These are phyloP conservation scores for Scaptomyza hsui DNA, from an alignment of 1,140 invertebrate species.

Conservation along the genomic window DNA sequence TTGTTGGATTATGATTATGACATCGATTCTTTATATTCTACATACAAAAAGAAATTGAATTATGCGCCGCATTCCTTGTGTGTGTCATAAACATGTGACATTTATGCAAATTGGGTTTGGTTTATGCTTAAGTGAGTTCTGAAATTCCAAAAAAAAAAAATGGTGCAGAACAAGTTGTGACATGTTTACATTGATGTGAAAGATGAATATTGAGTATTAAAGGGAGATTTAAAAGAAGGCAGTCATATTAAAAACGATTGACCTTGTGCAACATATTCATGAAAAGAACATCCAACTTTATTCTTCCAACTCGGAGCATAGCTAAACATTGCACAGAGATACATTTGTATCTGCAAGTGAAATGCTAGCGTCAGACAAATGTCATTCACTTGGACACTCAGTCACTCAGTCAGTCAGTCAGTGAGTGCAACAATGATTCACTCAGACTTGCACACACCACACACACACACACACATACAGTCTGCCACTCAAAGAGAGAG, in stretches of 20 bases:
- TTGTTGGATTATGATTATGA: constrained; percentile 74
- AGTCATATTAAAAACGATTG: no score
- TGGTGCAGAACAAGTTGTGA: no score
- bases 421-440: constrained; percentile 45
- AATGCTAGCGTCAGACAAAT: constrained; percentile 8
- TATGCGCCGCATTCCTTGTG: constrained; percentile 38
- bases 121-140: constrained; percentile 4
- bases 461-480: neutral
- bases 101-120: constrained; percentile 65
- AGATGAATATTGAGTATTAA: no score
- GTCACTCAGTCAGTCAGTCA: constrained; percentile 35
- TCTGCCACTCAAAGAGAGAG: constrained; percentile 35
- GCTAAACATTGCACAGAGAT: constrained; percentile 3
- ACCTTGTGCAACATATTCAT: neutral
- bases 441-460: constrained; percentile 32
- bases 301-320: neutral
- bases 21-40: constrained; percentile 24
- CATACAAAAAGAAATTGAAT: constrained; percentile 36
- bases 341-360: neutral
- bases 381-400: constrained; percentile 42
- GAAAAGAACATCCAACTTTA: neutral
- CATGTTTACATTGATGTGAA: no score
- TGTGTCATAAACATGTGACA: constrained; percentile 39
- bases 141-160: no score
- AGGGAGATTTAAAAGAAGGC: no score